Conservation (phyloP, 2,113 vertebrate genomes). For the Australoheros scitulus region DNA sequence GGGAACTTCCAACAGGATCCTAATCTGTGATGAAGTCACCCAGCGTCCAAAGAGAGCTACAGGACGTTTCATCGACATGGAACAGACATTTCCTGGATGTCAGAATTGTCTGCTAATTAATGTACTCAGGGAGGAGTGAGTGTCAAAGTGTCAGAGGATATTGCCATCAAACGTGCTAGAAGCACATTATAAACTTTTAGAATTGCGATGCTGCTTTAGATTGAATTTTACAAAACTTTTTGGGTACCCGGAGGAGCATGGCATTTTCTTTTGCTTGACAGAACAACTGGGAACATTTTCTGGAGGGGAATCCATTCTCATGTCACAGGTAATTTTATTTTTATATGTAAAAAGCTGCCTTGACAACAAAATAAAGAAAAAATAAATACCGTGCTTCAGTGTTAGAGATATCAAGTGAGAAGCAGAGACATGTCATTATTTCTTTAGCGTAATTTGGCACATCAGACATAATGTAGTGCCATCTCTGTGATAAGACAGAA, state of each 20-base stretch:
- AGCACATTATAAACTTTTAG: constrained; percentile 48
- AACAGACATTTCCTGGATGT: constrained; percentile 54
- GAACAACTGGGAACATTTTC: constrained; percentile 23
- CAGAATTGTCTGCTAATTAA: constrained; percentile 57
- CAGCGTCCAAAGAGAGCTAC: constrained; percentile 27
- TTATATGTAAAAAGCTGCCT: not conserved
- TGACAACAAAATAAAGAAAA: constrained; percentile 9
- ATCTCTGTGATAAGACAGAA: constrained; percentile 48
- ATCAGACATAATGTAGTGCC: constrained; percentile 52
- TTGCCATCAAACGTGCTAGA: constrained; percentile 24
- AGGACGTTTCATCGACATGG: constrained; percentile 29
- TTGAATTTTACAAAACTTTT: constrained; percentile 45
- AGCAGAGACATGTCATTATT: constrained; percentile 27
- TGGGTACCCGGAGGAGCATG: not conserved
- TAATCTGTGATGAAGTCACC: constrained; percentile 66
- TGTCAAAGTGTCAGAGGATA: constrained; percentile 50
- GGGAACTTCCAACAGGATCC: constrained; percentile 60
- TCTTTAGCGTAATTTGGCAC: constrained; percentile 40
- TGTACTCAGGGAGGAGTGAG: constrained; percentile 23
- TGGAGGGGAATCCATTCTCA: not conserved
- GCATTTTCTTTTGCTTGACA: constrained; percentile 35
- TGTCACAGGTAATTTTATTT: constrained; percentile 38
- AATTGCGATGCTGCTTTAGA: constrained; percentile 30
- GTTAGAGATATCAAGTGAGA: not conserved
- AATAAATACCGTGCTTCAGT: not conserved